These are phyloP conservation scores for Squalus acanthias DNA, from an alignment of 2,797 vertebrate species.

Conservation along the genomic window DNA sequence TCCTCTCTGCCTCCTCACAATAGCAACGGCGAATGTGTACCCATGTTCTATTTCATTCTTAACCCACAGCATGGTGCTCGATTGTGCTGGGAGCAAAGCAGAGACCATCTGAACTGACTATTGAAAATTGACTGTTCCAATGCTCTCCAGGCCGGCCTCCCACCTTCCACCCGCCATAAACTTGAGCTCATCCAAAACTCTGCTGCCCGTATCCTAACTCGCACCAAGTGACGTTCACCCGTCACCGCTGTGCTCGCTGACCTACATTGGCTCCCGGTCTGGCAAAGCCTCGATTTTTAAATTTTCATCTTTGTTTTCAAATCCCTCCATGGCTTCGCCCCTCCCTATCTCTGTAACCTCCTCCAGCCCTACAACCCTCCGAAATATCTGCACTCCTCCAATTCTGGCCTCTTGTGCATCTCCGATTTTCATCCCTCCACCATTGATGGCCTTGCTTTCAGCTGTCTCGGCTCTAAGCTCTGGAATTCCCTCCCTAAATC, in stretches of 20 bases:
- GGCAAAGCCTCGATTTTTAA: not conserved
- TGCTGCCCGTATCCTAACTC: not conserved
- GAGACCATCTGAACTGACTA: not conserved
- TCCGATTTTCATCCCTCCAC: not conserved
- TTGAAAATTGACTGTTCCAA: not conserved
- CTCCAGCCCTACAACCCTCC: not conserved
- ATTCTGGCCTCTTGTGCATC: not conserved
- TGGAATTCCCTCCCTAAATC: not conserved
- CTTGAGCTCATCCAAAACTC: not conserved
- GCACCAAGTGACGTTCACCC: not conserved
- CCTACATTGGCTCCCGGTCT: not conserved
- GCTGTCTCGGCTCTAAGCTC: not conserved
- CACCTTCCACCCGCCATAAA: not conserved
- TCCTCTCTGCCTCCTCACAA: not conserved
- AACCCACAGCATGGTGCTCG: not conserved
- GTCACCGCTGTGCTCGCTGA: not conserved
- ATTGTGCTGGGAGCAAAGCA: not conserved
- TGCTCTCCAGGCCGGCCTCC: not conserved
- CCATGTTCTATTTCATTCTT: not conserved
- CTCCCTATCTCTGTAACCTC: not conserved
- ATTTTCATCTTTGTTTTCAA: not conserved
- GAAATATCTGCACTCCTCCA: not conserved
- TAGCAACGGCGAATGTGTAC: not conserved
- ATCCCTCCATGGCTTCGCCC: not conserved
- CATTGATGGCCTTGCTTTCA: not conserved